These are phyloP conservation scores for Elegia similella DNA, from an alignment of 2,888 invertebrate species.

Conservation along the genomic window DNA sequence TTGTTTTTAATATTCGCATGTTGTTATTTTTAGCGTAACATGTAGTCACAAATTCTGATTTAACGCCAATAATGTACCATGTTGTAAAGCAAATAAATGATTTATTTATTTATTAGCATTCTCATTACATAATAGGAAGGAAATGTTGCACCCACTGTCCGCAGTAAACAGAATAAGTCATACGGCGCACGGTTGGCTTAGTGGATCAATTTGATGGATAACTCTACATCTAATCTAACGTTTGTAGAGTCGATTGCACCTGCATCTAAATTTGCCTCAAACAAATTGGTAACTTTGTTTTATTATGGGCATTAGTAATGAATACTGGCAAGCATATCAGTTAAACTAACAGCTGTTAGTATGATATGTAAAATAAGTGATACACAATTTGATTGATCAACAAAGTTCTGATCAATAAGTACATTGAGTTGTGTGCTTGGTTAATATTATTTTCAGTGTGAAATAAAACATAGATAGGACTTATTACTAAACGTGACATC, in stretches of 20 bases:
- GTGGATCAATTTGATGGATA: conserved; percentile 37
- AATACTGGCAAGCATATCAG: not conserved
- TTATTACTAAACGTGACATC: too few relatives aligned
- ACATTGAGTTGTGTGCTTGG: too few relatives aligned
- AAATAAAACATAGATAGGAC: too few relatives aligned
- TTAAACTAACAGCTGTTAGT: not conserved
- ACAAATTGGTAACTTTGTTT: conserved; percentile 14
- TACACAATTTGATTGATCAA: not conserved
- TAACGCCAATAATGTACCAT: too few relatives aligned
- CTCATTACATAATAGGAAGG: conserved; percentile 9
- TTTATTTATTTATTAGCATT: not conserved
- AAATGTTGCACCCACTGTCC: conserved; percentile 26
- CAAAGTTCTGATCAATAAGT: not conserved
- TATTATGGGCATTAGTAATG: conserved; percentile 1
- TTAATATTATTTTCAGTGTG: too few relatives aligned
- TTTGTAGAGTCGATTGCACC: conserved; percentile 10
- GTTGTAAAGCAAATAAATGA: too few relatives aligned
- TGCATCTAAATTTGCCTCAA: not conserved
- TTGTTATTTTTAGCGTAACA: too few relatives aligned
- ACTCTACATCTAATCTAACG: conserved; percentile 28
- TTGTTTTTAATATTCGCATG: too few relatives aligned
- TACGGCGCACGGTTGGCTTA: conserved; percentile 29
- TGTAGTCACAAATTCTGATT: too few relatives aligned
- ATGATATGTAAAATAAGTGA: not conserved
- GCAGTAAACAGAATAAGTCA: conserved; percentile 40